Conservation (phyloP, 2,113 vertebrate genomes). For the Struthio camelus region DNA sequence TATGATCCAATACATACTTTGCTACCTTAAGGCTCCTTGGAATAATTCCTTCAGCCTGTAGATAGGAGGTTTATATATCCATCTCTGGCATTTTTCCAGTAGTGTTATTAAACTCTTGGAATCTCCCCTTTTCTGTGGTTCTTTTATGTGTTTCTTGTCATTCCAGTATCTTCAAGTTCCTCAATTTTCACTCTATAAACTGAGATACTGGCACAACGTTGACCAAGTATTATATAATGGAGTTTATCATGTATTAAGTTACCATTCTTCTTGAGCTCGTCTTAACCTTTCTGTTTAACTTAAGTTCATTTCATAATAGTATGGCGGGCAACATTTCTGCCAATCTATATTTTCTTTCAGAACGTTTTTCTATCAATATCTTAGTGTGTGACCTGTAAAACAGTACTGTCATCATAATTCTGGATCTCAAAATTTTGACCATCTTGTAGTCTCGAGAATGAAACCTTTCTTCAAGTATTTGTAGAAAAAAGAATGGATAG, state of each 20-base stretch:
- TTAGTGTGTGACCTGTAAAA: background rate
- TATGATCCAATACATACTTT: slow-evolving; percentile 52
- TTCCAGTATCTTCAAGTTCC: slow-evolving; percentile 21
- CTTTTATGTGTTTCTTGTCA: slow-evolving; percentile 39
- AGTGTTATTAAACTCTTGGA: slow-evolving; percentile 34
- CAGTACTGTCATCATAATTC: background rate
- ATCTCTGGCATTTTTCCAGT: slow-evolving; percentile 53
- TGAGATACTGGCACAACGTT: background rate
- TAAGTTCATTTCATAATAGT: background rate
- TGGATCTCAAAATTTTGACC: background rate
- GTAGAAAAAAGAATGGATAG: background rate
- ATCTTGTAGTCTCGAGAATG: background rate
- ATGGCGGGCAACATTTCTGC: background rate
- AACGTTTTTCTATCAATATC: background rate
- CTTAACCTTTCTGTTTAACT: background rate
- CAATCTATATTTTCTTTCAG: background rate
- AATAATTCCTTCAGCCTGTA: slow-evolving; percentile 25
- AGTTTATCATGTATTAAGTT: background rate
- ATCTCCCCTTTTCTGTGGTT: slow-evolving; percentile 18
- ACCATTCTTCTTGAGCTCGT: background rate
- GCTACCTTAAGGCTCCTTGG: slow-evolving; percentile 55
- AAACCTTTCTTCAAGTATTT: background rate
- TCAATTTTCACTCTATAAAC: slow-evolving; percentile 50
- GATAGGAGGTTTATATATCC: slow-evolving; percentile 49
- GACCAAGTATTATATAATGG: background rate